phyloP scores from a whole-genome alignment of 2,888 invertebrate genomes.

The Cacoxenus indagator region DNA sequence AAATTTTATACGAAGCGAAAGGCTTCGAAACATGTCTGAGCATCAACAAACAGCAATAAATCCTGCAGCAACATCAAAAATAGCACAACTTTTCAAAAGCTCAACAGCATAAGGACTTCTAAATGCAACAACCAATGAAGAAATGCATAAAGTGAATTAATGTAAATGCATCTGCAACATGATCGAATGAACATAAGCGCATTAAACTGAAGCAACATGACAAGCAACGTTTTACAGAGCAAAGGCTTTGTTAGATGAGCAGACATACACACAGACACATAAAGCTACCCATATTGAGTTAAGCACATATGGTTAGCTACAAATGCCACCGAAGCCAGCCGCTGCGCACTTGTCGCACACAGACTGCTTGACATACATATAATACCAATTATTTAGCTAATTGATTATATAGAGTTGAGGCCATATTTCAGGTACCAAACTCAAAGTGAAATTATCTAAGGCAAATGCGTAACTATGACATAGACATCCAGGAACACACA shows the following conservation, averaged over 20 bases:
- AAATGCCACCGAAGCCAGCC: too few relatives aligned
- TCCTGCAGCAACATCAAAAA: background rate
- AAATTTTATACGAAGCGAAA: background rate
- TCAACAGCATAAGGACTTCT: background rate
- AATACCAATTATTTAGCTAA: background rate
- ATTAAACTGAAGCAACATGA: constrained; percentile 7
- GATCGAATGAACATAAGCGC: constrained; percentile 6
- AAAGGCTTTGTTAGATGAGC: background rate
- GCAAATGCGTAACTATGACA: background rate
- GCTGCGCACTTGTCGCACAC: background rate
- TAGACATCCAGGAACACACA: background rate
- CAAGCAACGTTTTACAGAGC: background rate
- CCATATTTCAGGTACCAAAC: background rate
- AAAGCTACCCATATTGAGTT: too few relatives aligned
- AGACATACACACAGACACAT: background rate
- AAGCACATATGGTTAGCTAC: too few relatives aligned
- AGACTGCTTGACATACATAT: background rate
- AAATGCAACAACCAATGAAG: background rate
- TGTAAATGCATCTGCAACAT: background rate
- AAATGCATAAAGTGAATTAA: background rate
- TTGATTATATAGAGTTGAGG: background rate
- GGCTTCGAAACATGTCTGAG: too few relatives aligned
- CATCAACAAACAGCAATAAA: background rate
- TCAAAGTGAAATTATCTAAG: background rate
- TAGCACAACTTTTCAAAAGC: background rate